These are phyloP conservation scores for Megalops cyprinoides DNA, from an alignment of 2,797 vertebrate species.

Conservation along the genomic window DNA sequence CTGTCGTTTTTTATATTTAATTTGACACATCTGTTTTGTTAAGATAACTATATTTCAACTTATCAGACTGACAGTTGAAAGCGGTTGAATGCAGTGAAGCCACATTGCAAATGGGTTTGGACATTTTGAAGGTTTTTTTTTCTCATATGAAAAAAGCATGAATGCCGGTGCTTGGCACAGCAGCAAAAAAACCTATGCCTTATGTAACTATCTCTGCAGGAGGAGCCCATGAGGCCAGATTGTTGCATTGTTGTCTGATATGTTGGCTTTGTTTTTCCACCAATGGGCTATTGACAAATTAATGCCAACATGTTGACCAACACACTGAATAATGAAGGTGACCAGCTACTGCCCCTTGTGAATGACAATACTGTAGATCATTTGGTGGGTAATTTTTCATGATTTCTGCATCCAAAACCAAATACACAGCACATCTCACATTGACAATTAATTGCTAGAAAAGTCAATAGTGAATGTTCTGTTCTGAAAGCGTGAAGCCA, in stretches of 20 bases:
- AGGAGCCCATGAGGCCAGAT: not conserved
- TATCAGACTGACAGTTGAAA: not conserved
- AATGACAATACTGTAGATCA: not conserved
- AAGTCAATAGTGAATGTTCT: not conserved
- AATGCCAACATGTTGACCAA: not conserved
- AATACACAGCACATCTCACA: too few relatives aligned
- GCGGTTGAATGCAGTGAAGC: not conserved
- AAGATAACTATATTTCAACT: not conserved
- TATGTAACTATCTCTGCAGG: not conserved
- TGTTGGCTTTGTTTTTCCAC: not conserved
- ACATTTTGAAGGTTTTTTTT: not conserved
- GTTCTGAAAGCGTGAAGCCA: not conserved
- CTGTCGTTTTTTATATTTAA: not conserved
- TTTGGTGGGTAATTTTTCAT: not conserved
- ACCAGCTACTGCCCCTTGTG: not conserved
- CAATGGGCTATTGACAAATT: not conserved
- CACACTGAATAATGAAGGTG: not conserved
- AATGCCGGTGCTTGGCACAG: not conserved
- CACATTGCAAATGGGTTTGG: not conserved
- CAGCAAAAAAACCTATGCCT: not conserved
- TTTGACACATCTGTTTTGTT: not conserved
- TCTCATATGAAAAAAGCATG: not conserved
- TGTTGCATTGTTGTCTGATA: not conserved
- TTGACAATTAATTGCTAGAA: not conserved
- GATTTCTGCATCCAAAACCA: too few relatives aligned